Evolutionary conservation across 2,113 vertebrate genomes (phyloP).

Genomic region (Lanius collurio): DNA sequence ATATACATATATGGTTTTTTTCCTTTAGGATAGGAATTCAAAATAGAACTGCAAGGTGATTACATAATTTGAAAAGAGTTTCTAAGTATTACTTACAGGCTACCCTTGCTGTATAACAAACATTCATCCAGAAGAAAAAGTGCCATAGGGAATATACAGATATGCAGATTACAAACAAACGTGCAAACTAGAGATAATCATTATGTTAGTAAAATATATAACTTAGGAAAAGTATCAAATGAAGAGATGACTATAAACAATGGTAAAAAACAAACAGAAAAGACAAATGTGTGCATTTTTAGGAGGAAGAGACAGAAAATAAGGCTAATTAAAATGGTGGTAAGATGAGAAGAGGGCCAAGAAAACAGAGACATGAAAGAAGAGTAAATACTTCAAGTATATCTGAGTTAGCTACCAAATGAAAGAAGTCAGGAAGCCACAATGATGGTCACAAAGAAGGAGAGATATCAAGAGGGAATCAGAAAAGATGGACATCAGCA

Average conservation of each 20-base stretch:
- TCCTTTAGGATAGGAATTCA: neutral
- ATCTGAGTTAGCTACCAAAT: neutral
- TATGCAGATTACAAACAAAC: neutral
- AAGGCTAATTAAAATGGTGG: neutral
- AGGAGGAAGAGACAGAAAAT: neutral
- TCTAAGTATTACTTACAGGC: neutral
- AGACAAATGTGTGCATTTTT: neutral
- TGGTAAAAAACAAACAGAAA: neutral
- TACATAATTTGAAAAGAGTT: neutral
- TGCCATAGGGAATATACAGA: neutral
- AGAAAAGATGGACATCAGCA: neutral
- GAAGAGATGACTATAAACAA: neutral
- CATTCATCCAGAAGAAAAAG: neutral
- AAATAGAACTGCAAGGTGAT: neutral
- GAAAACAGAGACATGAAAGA: neutral
- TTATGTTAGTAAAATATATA: neutral
- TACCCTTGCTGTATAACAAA: neutral
- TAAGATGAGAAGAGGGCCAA: neutral
- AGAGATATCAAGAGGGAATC: neutral
- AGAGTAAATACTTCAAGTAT: neutral
- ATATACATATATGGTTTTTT: neutral
- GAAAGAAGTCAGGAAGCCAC: constrained; percentile 15
- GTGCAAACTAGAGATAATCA: neutral
- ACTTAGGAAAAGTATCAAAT: neutral
- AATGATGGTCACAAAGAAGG: neutral